Percentiles rank a stretch among this genome's conserved stretches.
These are phyloP conservation scores for Porphyrio hochstetteri DNA, from an alignment of 2,113 vertebrate species.

Conservation along the genomic window DNA sequence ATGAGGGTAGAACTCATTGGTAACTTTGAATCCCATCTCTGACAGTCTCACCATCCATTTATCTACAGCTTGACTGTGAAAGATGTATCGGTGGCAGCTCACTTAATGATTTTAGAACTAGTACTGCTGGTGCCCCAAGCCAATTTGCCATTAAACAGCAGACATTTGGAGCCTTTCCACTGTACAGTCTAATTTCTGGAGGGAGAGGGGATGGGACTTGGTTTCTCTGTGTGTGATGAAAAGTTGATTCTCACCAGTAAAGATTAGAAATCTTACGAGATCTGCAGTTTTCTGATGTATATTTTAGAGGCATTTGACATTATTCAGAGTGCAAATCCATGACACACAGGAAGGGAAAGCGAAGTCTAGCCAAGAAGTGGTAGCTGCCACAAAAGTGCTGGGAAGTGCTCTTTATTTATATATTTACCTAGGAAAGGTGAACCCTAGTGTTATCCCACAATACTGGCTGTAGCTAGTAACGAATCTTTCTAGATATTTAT, in stretches of 20 bases:
- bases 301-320: slow-evolving; percentile 18
- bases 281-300: not conserved
- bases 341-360: not conserved
- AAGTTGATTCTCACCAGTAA: slow-evolving; percentile 46
- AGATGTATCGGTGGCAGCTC: slow-evolving; percentile 35
- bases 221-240: slow-evolving; percentile 31
- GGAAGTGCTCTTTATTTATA: not conserved
- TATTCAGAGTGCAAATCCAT: not conserved
- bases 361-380: not conserved
- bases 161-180: slow-evolving; percentile 43
- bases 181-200: slow-evolving; percentile 46
- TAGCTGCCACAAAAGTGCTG: not conserved
- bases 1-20: not conserved
- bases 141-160: slow-evolving; percentile 58
- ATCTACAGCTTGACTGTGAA: slow-evolving; percentile 40
- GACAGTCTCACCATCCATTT: slow-evolving; percentile 30
- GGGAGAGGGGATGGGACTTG: not conserved
- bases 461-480: not conserved
- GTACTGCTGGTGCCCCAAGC: slow-evolving; percentile 12
- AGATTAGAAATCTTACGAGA: slow-evolving; percentile 34
- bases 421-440: not conserved
- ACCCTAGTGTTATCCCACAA: not conserved
- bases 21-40: slow-evolving; percentile 4
- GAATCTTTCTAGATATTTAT: not conserved
- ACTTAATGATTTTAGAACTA: slow-evolving; percentile 65